These are phyloP conservation scores for Vidua macroura DNA, from an alignment of 2,113 vertebrate genomes.

Conservation along the genomic window DNA sequence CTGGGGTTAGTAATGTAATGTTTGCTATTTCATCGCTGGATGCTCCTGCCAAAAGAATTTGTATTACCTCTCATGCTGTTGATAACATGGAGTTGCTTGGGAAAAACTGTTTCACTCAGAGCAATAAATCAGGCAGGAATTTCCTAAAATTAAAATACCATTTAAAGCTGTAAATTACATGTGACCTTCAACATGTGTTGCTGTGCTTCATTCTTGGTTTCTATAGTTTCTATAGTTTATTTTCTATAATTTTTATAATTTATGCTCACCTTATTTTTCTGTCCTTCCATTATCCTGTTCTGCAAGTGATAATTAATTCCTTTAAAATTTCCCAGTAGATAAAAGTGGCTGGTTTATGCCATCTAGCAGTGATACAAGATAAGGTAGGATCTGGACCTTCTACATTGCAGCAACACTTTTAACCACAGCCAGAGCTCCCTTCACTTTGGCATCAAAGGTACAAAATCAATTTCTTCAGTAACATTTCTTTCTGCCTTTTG, in stretches of 20 bases:
- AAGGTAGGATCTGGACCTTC: neutral
- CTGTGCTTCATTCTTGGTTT: neutral
- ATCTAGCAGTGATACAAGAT: neutral
- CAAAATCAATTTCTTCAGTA: neutral
- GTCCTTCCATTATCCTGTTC: neutral
- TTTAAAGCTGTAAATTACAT: neutral
- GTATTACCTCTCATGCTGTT: neutral
- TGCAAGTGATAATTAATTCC: neutral
- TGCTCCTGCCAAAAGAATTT: slow-evolving; percentile 19
- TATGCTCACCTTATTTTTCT: neutral
- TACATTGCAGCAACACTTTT: neutral
- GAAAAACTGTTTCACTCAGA: neutral
- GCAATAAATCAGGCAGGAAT: slow-evolving; percentile 7
- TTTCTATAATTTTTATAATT: neutral
- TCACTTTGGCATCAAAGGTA: neutral
- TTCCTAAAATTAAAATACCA: neutral
- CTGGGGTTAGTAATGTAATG: slow-evolving; percentile 38
- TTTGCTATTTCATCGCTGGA: slow-evolving; percentile 27
- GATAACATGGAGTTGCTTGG: neutral
- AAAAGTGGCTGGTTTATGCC: neutral
- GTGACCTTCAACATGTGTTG: neutral
- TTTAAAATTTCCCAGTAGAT: neutral
- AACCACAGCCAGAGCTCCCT: neutral
- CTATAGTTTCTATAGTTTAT: neutral
- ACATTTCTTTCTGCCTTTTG: neutral